Percentiles rank a stretch among this genome's conserved stretches.
Evolutionary conservation across 2,888 invertebrate species (phyloP).

Genomic region (Spilosoma lubricipeda): DNA sequence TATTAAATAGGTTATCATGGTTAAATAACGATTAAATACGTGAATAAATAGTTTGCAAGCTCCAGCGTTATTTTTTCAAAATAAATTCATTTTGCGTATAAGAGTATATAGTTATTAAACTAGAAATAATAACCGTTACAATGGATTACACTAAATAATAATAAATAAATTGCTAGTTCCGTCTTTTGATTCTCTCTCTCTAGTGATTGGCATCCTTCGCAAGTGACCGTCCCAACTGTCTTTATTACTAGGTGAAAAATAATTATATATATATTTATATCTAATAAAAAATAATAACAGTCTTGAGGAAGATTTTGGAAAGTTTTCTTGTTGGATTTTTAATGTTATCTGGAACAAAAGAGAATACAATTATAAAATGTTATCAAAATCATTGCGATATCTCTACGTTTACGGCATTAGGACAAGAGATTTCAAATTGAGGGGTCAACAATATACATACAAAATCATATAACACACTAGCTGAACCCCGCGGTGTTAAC

Average conservation of each 20-base stretch:
- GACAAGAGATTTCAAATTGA: neutral
- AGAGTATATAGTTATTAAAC: conserved; percentile 48
- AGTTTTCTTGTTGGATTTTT: conserved; percentile 74
- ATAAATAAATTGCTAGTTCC: conserved; percentile 82
- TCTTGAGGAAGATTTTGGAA: conserved; percentile 85
- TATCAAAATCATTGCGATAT: neutral
- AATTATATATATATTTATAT: conserved; percentile 59
- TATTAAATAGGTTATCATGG: conserved; percentile 51
- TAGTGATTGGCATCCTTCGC: conserved; percentile 74
- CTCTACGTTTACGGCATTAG: neutral
- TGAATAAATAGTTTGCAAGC: conserved; percentile 62
- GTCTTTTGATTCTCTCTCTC: conserved; percentile 85
- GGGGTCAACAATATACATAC: too few relatives aligned
- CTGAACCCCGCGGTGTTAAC: too few relatives aligned
- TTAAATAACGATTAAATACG: conserved; percentile 55
- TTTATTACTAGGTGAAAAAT: conserved; percentile 66
- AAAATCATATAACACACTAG: too few relatives aligned
- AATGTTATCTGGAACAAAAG: conserved; percentile 81
- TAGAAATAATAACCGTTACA: conserved; percentile 58
- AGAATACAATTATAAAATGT: conserved; percentile 21
- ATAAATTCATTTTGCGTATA: conserved; percentile 54
- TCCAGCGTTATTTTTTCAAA: conserved; percentile 53
- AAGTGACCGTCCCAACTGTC: conserved; percentile 57
- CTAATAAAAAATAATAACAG: conserved; percentile 75
- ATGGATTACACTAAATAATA: conserved; percentile 71